These are phyloP conservation scores for Drosophila serrata DNA, from an alignment of 1,140 invertebrate genomes.

Conservation along the genomic window DNA sequence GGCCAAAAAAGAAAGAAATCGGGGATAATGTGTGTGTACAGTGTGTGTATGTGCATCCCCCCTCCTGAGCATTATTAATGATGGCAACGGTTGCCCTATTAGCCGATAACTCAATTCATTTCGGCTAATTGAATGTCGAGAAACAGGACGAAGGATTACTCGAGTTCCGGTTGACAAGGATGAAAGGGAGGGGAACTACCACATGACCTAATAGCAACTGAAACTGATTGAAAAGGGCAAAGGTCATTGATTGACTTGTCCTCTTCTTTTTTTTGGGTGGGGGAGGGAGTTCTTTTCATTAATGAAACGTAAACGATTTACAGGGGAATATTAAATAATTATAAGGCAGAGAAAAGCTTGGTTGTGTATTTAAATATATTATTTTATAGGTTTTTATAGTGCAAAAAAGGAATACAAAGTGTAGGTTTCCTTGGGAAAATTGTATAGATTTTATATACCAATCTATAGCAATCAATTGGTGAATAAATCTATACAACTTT, in stretches of 20 bases:
- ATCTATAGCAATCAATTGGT: no score
- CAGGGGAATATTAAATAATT: neutral
- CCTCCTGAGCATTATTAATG: slow-evolving; percentile 75
- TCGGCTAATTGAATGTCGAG: slow-evolving; percentile 65
- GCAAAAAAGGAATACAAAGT: no score
- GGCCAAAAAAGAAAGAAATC: slow-evolving; percentile 2
- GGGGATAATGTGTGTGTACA: slow-evolving; percentile 3
- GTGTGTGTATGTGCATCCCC: neutral
- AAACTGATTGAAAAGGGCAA: slow-evolving; percentile 7
- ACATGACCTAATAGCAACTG: slow-evolving; percentile 5
- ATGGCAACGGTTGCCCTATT: slow-evolving; percentile 69
- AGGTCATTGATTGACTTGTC: slow-evolving; percentile 14
- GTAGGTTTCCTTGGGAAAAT: no score
- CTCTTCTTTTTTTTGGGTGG: neutral
- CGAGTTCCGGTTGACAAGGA: slow-evolving; percentile 12
- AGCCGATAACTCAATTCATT: slow-evolving; percentile 79
- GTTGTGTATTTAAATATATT: no score
- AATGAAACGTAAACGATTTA: neutral
- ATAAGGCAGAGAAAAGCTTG: no score
- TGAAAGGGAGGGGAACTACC: neutral
- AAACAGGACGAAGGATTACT: slow-evolving; percentile 46
- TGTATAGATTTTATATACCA: no score
- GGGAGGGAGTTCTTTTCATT: neutral
- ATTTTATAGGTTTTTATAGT: no score
- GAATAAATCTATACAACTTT: no score